These are phyloP conservation scores for Resseliella maxima DNA, from an alignment of 2,888 invertebrate genomes.

Conservation along the genomic window DNA sequence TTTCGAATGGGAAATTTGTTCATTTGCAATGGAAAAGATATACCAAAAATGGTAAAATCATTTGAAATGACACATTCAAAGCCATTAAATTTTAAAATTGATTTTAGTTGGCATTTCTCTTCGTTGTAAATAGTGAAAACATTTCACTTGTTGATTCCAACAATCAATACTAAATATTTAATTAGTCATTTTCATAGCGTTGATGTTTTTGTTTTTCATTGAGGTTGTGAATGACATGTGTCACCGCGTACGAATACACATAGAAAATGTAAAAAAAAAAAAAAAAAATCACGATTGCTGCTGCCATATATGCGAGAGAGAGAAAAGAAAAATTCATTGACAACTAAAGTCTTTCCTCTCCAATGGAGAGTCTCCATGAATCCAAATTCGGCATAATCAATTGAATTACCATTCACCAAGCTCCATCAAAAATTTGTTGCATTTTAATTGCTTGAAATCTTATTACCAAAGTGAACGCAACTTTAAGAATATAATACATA, in stretches of 20 bases:
- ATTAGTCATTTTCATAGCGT: conserved; percentile 8
- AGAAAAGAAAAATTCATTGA: not conserved
- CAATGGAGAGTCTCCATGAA: no score
- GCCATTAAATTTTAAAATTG: not conserved
- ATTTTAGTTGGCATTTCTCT: not conserved
- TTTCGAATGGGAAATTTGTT: not conserved
- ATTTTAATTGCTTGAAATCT: not conserved
- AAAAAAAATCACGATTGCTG: not conserved
- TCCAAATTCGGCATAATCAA: not conserved
- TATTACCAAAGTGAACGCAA: conserved; percentile 4
- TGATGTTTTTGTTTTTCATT: not conserved
- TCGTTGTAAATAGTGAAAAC: not conserved
- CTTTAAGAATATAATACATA: not conserved
- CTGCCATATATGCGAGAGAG: not conserved
- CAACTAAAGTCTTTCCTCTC: not conserved
- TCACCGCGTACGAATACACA: not conserved
- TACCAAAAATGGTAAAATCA: not conserved
- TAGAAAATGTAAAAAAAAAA: not conserved
- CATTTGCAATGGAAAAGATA: not conserved
- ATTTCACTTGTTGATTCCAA: not conserved
- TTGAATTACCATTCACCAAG: not conserved
- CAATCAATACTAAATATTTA: not conserved
- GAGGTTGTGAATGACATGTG: conserved; percentile 15
- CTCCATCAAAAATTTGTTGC: not conserved
- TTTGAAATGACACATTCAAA: not conserved